These are phyloP conservation scores for Epistrophe eligans DNA, from an alignment of 2,888 invertebrate species.

Conservation along the genomic window DNA sequence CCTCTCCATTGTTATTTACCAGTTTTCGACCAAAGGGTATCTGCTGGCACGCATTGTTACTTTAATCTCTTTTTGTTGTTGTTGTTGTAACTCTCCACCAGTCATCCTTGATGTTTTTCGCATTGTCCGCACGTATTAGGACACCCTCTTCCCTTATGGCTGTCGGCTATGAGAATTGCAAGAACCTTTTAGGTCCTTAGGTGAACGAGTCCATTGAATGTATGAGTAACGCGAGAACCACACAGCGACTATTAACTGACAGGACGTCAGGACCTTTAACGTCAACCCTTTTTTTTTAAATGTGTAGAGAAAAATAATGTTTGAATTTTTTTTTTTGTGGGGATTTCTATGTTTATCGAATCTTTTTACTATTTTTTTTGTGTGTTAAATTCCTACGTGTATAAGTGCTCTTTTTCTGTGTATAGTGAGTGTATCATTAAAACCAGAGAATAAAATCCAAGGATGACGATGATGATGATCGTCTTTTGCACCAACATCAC, in stretches of 20 bases:
- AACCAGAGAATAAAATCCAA: slow-evolving; percentile 20
- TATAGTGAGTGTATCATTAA: slow-evolving; percentile 29
- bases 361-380: slow-evolving; percentile 49
- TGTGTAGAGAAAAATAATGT: slow-evolving; percentile 2
- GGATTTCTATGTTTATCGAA: slow-evolving; percentile 50
- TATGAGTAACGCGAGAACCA: slow-evolving; percentile 19
- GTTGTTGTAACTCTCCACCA: slow-evolving; percentile 32
- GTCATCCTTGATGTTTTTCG: slow-evolving; percentile 35
- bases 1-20: slow-evolving; percentile 57
- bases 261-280: slow-evolving; percentile 57
- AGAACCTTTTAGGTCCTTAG: slow-evolving; percentile 33
- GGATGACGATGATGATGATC: slow-evolving; percentile 51
- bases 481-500: slow-evolving; percentile 55
- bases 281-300: slow-evolving; percentile 64
- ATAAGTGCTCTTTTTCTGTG: slow-evolving; percentile 38
- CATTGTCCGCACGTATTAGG: slow-evolving; percentile 55
- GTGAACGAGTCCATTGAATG: slow-evolving; percentile 33
- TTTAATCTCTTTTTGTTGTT: slow-evolving; percentile 50
- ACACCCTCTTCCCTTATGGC: slow-evolving; percentile 53
- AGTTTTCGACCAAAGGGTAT: slow-evolving; percentile 66
- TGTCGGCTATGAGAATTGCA: slow-evolving; percentile 8
- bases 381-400: slow-evolving; percentile 17
- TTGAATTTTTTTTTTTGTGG: slow-evolving; percentile 31
- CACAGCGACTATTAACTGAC: slow-evolving; percentile 43
- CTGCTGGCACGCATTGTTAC: slow-evolving; percentile 52